Conservation (phyloP, 2,888 invertebrate genomes). For the Drosophila colorata region DNA sequence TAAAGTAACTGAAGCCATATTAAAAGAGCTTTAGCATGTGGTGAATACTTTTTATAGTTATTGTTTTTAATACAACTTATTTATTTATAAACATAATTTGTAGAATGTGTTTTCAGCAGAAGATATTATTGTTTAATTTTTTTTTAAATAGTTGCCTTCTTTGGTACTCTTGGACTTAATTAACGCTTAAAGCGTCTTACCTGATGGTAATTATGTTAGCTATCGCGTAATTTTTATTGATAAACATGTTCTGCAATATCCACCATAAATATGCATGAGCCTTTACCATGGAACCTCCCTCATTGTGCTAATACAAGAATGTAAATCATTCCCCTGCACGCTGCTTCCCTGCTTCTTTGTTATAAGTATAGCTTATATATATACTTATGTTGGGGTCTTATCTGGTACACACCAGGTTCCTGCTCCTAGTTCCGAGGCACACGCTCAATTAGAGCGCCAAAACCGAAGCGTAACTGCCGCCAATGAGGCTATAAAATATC, state of each 20-base stretch:
- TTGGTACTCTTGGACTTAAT: background rate
- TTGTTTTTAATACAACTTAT: too few relatives aligned
- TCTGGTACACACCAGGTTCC: slow-evolving; percentile 24
- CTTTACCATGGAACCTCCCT: background rate
- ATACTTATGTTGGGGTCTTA: slow-evolving; percentile 12
- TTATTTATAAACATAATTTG: too few relatives aligned
- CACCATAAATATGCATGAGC: background rate
- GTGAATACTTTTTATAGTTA: too few relatives aligned
- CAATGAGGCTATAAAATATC: slow-evolving; percentile 75
- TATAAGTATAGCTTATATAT: background rate
- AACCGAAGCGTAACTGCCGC: slow-evolving; percentile 57
- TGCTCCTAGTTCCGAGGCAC: slow-evolving; percentile 20
- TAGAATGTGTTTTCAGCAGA: too few relatives aligned
- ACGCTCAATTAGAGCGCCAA: slow-evolving; percentile 70
- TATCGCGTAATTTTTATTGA: slow-evolving; percentile 4
- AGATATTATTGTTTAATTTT: too few relatives aligned
- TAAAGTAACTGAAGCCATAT: too few relatives aligned
- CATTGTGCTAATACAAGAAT: background rate
- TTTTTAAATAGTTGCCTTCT: too few relatives aligned
- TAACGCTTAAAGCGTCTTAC: background rate
- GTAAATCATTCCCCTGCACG: background rate
- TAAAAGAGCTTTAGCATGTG: too few relatives aligned
- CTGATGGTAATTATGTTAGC: background rate
- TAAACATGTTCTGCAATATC: background rate
- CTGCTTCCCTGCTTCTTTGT: background rate